These are phyloP conservation scores for Neelides folsomi DNA, from an alignment of 2,888 invertebrate species.

Conservation along the genomic window DNA sequence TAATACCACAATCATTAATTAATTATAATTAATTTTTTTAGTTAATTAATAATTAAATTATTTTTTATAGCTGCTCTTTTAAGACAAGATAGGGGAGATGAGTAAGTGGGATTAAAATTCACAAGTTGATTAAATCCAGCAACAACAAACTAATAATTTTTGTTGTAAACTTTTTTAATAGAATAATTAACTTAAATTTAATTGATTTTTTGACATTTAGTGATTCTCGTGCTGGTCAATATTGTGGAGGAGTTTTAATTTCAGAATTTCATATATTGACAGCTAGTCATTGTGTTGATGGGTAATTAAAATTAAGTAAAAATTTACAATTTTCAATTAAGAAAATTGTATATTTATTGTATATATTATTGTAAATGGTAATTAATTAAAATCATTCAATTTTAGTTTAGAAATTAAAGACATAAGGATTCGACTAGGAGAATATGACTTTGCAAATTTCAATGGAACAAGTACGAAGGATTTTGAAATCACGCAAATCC, in stretches of 20 bases:
- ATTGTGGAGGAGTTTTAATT: slow-evolving; percentile 68
- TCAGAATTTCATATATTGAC: slow-evolving; percentile 65
- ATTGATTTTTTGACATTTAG: slow-evolving; percentile 14
- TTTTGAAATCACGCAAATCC: slow-evolving; percentile 52
- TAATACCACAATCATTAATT: no score
- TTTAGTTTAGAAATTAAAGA: slow-evolving; percentile 48
- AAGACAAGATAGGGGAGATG: no score
- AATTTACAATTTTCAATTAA: no score
- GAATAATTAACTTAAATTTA: not conserved
- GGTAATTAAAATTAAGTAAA: slow-evolving; percentile 39
- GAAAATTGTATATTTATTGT: no score
- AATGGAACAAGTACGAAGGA: slow-evolving; percentile 59
- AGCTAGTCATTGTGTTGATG: slow-evolving; percentile 57
- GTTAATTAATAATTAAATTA: not conserved
- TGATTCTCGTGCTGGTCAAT: slow-evolving; percentile 41
- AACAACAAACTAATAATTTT: no score
- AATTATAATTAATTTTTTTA: slow-evolving; percentile 46
- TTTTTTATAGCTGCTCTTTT: not conserved
- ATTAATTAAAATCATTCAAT: no score
- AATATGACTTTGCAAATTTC: slow-evolving; percentile 56
- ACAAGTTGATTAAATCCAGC: no score
- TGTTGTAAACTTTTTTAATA: not conserved
- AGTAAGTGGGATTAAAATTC: no score
- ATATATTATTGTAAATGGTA: no score
- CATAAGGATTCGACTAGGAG: slow-evolving; percentile 59